phyloP scores from a whole-genome alignment of 2,888 invertebrate species.

The Hydraecia micacea region DNA sequence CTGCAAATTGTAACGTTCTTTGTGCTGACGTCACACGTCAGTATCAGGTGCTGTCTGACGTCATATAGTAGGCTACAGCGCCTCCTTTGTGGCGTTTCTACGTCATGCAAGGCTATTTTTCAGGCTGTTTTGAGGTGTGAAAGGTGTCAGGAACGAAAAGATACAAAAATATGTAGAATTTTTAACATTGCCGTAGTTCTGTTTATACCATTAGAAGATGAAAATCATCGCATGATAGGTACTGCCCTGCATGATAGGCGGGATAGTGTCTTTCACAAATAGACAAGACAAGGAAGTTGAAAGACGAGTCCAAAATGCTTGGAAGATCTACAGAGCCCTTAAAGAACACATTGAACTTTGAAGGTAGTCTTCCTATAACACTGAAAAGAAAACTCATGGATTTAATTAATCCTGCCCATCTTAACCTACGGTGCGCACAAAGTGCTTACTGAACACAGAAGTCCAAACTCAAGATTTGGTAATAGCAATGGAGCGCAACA shows the following conservation, averaged over 20 bases:
- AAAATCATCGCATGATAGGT: not conserved
- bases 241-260: not conserved
- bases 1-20: conserved; percentile 64
- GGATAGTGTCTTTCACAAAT: not conserved
- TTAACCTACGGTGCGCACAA: not conserved
- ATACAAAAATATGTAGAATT: not conserved
- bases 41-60: conserved; percentile 54
- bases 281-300: not conserved
- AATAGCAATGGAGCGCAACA: not conserved
- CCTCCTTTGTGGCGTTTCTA: conserved; percentile 39
- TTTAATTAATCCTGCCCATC: not conserved
- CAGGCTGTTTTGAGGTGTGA: conserved; percentile 10
- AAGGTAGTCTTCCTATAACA: not conserved
- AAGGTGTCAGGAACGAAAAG: not conserved
- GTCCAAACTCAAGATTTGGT: not conserved
- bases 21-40: conserved; percentile 70
- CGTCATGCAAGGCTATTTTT: conserved; percentile 19
- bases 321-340: not conserved
- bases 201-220: not conserved
- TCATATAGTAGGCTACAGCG: conserved; percentile 41
- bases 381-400: not conserved
- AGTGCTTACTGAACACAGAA: not conserved
- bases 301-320: not conserved
- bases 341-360: no score
- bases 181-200: not conserved